Base-by-base conservation (phyloP, 2,113 vertebrate genomes). In the Vulpes lagopus region DNA sequence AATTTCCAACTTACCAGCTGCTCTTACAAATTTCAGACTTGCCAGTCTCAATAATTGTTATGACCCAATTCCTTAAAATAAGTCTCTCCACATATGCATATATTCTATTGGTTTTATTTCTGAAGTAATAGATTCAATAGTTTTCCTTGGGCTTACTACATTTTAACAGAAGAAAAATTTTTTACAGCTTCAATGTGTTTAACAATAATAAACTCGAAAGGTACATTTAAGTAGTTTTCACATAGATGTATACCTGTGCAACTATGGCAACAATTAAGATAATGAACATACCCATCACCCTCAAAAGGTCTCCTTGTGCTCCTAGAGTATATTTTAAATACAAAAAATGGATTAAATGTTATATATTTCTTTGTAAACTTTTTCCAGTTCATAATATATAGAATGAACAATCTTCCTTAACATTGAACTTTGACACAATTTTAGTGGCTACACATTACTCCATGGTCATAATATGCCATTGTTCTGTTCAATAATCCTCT, bases 31-130 rank as follows among this genome's bases (percentile, higher is more conserved):
- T 90, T 67, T 93, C 90, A 89, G 22, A 84, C 27, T 78, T 76
- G 51, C 32, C 51, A 91, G 4, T 32, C 11, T 82, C 79, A 20
- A 62, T 23, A 84, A 94, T 27, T 27, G 9, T 49, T 49, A 20
- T 38, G 60, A 81, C 27, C n/a, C 16, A 92, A 57, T 76, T 96
- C 59, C n/a, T 81, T 59, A 94, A 95, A 79, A 91, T 88, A 90
- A 71, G 64, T 38, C 53, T 86, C 19, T 73, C 0, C 62, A 2
- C 53, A 8, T 53, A 23, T 55, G 49, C 88, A 60, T 71, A 49
- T 8, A 43, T 32, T 25, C 64, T 65, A 80, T 5, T 85, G 19
- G 19, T 74, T 86, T 64, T 73, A 38, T 78, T 88, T 62, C 67
- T 78, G 10, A 91, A 64, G n/a, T 60, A 95, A 55, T 73, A 80